These are phyloP conservation scores for Nyleta sp. DNA, from an alignment of 2,888 invertebrate genomes.

Conservation along the genomic window DNA sequence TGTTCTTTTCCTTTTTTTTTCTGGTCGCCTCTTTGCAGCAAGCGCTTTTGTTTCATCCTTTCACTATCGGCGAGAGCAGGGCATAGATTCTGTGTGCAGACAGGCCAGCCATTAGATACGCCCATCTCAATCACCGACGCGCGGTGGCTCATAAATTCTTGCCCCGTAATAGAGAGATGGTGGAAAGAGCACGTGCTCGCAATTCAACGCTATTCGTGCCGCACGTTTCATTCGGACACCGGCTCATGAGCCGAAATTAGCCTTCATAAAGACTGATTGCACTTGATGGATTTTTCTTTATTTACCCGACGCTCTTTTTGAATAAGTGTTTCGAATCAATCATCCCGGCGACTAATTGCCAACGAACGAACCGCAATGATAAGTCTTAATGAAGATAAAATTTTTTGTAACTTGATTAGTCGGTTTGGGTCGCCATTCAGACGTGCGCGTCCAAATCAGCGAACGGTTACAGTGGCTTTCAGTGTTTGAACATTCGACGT, in stretches of 20 bases:
- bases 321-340: conserved; percentile 53
- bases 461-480: too few species aligned
- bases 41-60: conserved; percentile 58
- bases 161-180: conserved; percentile 71
- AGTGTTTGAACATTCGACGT: too few species aligned
- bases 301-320: conserved; percentile 32
- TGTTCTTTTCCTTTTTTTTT: conserved; percentile 30
- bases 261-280: conserved; percentile 61
- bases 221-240: conserved; percentile 56
- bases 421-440: neutral
- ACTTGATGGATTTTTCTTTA: conserved; percentile 59
- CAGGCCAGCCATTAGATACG: conserved; percentile 75
- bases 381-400: conserved; percentile 27
- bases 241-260: conserved; percentile 52
- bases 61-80: conserved; percentile 54
- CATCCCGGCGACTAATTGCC: conserved; percentile 32
- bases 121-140: conserved; percentile 77
- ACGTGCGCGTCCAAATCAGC: neutral
- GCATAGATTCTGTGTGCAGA: conserved; percentile 73
- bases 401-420: conserved; percentile 17
- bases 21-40: conserved; percentile 40
- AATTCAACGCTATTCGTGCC: conserved; percentile 54
- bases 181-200: conserved; percentile 59
- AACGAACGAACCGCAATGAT: conserved; percentile 10
- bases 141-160: conserved; percentile 75